Evolutionary conservation across 2,113 vertebrate species (phyloP).

Genomic region (Cyanoliseus patagonus): DNA sequence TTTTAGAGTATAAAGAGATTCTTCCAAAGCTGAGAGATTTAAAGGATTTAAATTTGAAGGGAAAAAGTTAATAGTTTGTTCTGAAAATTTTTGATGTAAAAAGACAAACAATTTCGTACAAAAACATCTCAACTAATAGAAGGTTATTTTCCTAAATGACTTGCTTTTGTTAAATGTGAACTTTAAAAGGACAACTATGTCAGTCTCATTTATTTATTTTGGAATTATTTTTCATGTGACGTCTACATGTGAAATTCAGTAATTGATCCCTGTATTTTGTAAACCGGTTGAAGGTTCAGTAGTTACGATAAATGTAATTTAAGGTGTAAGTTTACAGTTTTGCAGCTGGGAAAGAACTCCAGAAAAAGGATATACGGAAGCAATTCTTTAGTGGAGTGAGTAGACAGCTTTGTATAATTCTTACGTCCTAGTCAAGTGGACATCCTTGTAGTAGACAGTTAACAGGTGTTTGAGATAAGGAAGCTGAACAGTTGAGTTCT

Average conservation of each 20-base stretch:
- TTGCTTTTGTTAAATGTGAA: not conserved
- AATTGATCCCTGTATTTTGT: not conserved
- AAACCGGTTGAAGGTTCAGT: not conserved
- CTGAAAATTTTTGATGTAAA: not conserved
- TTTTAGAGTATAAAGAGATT: not conserved
- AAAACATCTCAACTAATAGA: not conserved
- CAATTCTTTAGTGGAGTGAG: not conserved
- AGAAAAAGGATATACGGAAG: not conserved
- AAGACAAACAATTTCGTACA: not conserved
- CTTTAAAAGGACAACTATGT: not conserved
- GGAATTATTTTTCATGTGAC: not conserved
- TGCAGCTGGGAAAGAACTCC: not conserved
- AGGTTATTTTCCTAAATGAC: not conserved
- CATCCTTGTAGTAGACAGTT: not conserved
- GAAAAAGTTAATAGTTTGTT: not conserved
- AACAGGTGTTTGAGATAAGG: not conserved
- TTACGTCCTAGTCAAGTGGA: not conserved
- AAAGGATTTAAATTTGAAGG: not conserved
- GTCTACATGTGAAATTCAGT: not conserved
- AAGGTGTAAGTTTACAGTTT: not conserved
- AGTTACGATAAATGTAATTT: not conserved
- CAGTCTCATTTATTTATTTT: not conserved
- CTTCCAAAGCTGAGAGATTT: not conserved
- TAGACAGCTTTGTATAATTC: not conserved
- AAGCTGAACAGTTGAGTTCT: not conserved